Conservation (phyloP, 2,888 invertebrate species). For the Agrochola circellaris region DNA sequence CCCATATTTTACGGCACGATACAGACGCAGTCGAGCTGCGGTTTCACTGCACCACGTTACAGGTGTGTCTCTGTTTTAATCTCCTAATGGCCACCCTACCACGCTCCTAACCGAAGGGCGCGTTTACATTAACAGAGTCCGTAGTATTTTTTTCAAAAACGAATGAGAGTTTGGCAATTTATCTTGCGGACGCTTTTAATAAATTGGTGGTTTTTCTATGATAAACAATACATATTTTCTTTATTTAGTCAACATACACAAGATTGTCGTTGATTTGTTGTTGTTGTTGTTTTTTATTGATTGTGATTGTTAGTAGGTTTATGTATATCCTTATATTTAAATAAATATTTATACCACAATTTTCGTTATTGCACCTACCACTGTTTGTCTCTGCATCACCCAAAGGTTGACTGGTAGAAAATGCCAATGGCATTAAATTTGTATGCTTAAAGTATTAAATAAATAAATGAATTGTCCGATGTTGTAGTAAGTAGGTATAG, state of each 20-base stretch:
- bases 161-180: constrained; percentile 9
- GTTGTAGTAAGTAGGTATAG: too few species aligned
- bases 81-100: constrained; percentile 81
- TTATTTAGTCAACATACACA: background rate
- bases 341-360: too few species aligned
- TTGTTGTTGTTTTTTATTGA: too few species aligned
- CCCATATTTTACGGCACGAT: constrained; percentile 71
- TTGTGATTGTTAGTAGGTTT: too few species aligned
- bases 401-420: too few species aligned
- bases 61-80: constrained; percentile 86
- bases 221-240: background rate
- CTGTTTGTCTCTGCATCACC: too few species aligned
- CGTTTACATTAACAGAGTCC: constrained; percentile 18
- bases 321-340: too few species aligned
- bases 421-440: too few species aligned
- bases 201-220: constrained; percentile 16
- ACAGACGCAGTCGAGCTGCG: constrained; percentile 66
- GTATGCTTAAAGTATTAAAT: too few species aligned
- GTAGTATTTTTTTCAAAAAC: background rate
- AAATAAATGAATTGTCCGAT: too few species aligned
- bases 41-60: constrained; percentile 75
- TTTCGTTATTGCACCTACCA: too few species aligned
- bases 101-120: constrained; percentile 66
- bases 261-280: background rate
- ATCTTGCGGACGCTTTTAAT: constrained; percentile 15